Base-by-base conservation (phyloP, 2,797 vertebrate genomes). In the Anguilla anguilla region DNA sequence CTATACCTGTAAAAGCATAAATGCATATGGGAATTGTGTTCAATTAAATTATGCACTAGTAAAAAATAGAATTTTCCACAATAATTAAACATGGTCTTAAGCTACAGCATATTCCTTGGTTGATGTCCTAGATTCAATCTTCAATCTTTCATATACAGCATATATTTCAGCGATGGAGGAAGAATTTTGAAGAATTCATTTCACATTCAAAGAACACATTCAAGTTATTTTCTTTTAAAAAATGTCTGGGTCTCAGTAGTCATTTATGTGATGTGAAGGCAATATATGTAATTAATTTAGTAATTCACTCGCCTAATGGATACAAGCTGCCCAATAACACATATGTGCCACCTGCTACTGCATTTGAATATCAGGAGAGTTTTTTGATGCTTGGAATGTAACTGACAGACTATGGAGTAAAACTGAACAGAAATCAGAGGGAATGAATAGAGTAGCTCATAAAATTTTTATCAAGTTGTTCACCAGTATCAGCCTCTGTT, bases 1-100 rank as follows among this genome's bases (percentile, higher is more conserved):
- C 89, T 96, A 94, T 89, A 97, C 95, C 96, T 97, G 93, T 89
- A 92, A 92, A 64, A 89, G 57, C 19, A 49, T 55, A 49, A 69
- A 69, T 59, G n/a, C 64, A 69, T 28, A 69, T 69, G 53, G 82
- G 77, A 61, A 82, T 28, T 51, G 43, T 59, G 55, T 87, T 69
- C 64, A 67, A 67, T n/a, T 10, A 67, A 67, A 67, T 67, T 67
- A 67, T 67, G 25, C 64, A 67, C 25, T 25, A 67, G 64, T 67
- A 7, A 28, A 28, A 67, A 67, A 67, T 67, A 82, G 51, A 82
- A 87, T 86, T 49, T 61, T 87, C 91, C 28, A 90, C 83, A 25
- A 39, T 74, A 88, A 89, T 25, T 67, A 67, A 67, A 67, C 64
- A 28, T n/a, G 64, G 9, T 0, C 69, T 25, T 67, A 67, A 6